These are phyloP conservation scores for Cliona cf. orientalis DNA, from an alignment of 37 sponge, comb jelly and placozoan species.

Conservation along the genomic window DNA sequence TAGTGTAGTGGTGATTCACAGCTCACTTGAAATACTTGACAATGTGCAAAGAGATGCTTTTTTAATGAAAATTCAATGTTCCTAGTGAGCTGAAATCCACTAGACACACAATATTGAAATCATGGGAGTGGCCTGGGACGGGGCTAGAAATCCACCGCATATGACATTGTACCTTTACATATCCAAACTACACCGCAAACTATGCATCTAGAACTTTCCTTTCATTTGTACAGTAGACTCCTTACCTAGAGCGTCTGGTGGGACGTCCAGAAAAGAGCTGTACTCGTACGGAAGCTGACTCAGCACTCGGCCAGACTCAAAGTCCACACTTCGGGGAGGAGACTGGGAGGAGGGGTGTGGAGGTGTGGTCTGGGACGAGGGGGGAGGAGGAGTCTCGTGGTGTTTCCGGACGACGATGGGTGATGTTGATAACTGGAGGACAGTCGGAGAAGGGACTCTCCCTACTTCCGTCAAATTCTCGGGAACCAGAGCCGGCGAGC, in stretches of 20 bases:
- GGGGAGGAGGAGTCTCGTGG: background rate
- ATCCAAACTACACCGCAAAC: background rate
- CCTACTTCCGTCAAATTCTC: background rate
- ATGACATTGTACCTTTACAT: too few relatives aligned
- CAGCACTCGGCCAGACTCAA: slow-evolving; percentile 50
- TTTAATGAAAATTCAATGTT: too few relatives aligned
- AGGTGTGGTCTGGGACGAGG: slow-evolving; percentile 16
- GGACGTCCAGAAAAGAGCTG: slow-evolving; percentile 83
- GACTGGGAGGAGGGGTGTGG: slow-evolving; percentile 21
- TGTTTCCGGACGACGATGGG: background rate
- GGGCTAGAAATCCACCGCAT: background rate
- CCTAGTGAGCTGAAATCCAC: too few relatives aligned
- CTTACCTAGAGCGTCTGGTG: slow-evolving; percentile 76
- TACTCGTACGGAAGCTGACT: slow-evolving; percentile 79
- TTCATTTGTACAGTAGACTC: background rate
- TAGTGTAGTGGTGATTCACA: too few relatives aligned
- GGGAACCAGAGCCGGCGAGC: background rate
- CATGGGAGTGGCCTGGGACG: background rate
- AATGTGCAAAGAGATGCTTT: too few relatives aligned
- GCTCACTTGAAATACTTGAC: too few relatives aligned
- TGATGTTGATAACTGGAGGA: slow-evolving; percentile 2
- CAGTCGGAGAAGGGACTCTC: background rate
- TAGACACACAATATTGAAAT: background rate
- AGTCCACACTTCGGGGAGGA: slow-evolving; percentile 39
- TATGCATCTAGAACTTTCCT: background rate